Evolutionary conservation across 2,113 vertebrate genomes (phyloP), one percentile per base, ranked within the genome.

Genomic region (Charina bottae): DNA sequence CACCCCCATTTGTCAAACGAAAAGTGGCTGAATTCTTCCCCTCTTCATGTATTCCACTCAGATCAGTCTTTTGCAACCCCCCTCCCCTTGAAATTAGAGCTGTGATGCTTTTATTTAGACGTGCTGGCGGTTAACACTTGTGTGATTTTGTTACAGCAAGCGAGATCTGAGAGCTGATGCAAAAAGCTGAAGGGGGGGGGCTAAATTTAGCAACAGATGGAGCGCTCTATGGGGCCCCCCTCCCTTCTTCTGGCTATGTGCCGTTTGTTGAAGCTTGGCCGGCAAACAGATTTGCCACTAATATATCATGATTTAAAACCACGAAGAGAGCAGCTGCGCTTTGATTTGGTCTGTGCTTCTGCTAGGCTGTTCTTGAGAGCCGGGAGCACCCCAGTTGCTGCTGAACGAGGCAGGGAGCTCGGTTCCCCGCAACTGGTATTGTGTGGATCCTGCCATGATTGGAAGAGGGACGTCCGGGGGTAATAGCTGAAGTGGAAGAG

Each of bases 241-340:
- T 97, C 97, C 2, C 24, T 6, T 19, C 17, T 33, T 96, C 96
- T 97, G 97, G 96, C 97, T 96, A 96, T 97, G 97, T 97, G 97
- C 97, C 97, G 96, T 95, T 89, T 96, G 94, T 96, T 97, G 96
- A 97, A 94, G 94, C 96, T 97, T 97, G 97, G 97, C 97, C 97
- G 97, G 96, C 94, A 96, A 96, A 94, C 91, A 96, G 96, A 97
- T 96, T 96, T 97, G 95, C 93, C 97, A 96, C 96, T 98, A 97
- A 98, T 97, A 97, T 95, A 95, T 97, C 97, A 97, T 97, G 97
- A 98, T 97, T 97, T 72, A 97, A 96, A 97, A 96, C 95, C 95
- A 95, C 94, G 93, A 96, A 96, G 96, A 96, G 96, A 97, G 95
- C 97, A 97, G 96, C 96, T 96, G 95, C 93, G 94, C 96, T 97